These are phyloP conservation scores for Ostrea denselamellosa DNA, from an alignment of 1,140 invertebrate genomes.

Conservation along the genomic window DNA sequence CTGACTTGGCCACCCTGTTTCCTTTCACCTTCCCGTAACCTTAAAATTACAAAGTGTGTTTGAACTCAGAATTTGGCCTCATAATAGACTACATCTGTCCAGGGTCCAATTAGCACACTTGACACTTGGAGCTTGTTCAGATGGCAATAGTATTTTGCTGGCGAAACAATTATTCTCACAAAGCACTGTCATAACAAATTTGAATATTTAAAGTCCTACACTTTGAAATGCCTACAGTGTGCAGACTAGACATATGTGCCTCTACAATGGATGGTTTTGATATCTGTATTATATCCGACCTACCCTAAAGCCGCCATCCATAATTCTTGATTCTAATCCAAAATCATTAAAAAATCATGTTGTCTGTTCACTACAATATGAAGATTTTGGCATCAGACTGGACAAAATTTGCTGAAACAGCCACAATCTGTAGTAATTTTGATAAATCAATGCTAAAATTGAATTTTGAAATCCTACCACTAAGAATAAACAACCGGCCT, in stretches of 20 bases:
- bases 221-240: not conserved
- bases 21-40: too few species aligned
- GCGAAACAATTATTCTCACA: too few species aligned
- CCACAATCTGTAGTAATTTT: not conserved
- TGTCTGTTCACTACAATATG: not conserved
- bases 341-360: slow-evolving; percentile 25
- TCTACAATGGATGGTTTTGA: not conserved
- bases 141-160: not conserved
- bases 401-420: slow-evolving; percentile 20
- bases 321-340: slow-evolving; percentile 15
- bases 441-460: not conserved
- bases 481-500: not conserved
- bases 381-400: not conserved
- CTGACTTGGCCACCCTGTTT: too few species aligned
- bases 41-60: too few species aligned
- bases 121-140: not conserved
- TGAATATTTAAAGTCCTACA: not conserved
- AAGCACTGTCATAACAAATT: too few species aligned
- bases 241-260: not conserved
- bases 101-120: too few species aligned
- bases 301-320: slow-evolving; percentile 27
- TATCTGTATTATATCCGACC: not conserved
- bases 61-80: too few species aligned
- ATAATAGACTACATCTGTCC: too few species aligned
- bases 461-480: not conserved